Conservation (phyloP, 2,888 invertebrate genomes). For the Beris morrisii region DNA sequence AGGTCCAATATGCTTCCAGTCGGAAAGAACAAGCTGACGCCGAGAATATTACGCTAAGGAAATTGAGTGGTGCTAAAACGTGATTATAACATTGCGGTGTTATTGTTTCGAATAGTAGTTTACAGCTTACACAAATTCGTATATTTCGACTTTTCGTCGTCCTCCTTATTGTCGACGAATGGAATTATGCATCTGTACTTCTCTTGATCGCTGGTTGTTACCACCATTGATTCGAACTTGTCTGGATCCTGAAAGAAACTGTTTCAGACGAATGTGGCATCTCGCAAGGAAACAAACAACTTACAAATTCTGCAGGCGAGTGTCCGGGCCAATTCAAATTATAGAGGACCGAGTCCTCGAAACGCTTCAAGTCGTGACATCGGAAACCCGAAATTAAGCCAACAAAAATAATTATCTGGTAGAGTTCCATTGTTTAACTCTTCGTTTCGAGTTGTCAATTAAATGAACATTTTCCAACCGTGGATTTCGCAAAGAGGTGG, state of each 20-base stretch:
- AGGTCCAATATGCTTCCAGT: conserved; percentile 92
- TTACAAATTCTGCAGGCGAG: conserved; percentile 55
- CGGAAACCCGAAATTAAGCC: neutral
- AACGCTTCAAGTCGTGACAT: conserved; percentile 46
- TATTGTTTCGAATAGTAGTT: neutral
- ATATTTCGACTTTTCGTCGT: conserved; percentile 50
- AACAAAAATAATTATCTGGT: neutral
- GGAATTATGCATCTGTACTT: conserved; percentile 83
- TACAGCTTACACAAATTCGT: conserved; percentile 47
- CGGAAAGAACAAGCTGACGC: conserved; percentile 83
- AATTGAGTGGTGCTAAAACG: conserved; percentile 66
- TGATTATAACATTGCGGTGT: neutral
- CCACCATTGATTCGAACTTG: conserved; percentile 64
- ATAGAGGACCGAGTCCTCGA: conserved; percentile 80
- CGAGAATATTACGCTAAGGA: conserved; percentile 74
- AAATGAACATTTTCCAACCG: neutral
- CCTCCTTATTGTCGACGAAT: conserved; percentile 57
- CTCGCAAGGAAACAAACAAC: conserved; percentile 34
- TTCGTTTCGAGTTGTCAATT: neutral
- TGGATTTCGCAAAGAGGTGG: conserved; percentile 1
- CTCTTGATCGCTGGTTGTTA: conserved; percentile 78
- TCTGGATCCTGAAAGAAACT: conserved; percentile 47
- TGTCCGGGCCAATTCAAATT: conserved; percentile 77
- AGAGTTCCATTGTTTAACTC: neutral
- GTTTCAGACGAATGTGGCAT: conserved; percentile 40